Evolutionary conservation across 92 coral and sea anemone genomes (phyloP).

Genomic region (Desmophyllum pertusum): DNA sequence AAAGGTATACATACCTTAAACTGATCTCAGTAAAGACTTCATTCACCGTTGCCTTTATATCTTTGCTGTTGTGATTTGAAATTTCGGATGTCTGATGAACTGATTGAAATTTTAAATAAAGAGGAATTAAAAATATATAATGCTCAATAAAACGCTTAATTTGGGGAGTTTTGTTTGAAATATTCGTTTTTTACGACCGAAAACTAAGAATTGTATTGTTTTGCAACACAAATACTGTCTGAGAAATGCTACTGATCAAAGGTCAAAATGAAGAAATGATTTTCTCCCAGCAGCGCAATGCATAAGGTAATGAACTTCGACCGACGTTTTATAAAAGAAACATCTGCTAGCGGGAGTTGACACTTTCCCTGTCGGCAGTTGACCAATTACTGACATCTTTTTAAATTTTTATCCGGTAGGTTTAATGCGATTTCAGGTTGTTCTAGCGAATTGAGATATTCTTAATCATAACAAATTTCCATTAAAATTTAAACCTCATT

Average conservation of each 20-base stretch:
- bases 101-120: background rate
- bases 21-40: background rate
- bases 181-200: background rate
- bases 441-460: background rate
- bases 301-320: background rate
- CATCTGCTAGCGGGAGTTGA: background rate
- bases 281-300: background rate
- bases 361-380: background rate
- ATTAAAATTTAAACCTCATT: background rate
- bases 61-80: background rate
- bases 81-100: background rate
- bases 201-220: background rate
- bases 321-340: background rate
- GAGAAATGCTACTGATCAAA: background rate
- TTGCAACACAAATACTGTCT: background rate
- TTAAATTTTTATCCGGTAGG: background rate
- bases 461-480: background rate
- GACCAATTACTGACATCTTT: background rate
- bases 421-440: background rate
- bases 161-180: background rate
- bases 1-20: background rate
- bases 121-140: background rate
- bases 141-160: background rate
- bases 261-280: background rate
- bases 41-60: background rate